Percentiles rank a stretch among this genome's conserved stretches.
Evolutionary conservation across 2,113 vertebrate species (phyloP).

Genomic region (Colius striatus): DNA sequence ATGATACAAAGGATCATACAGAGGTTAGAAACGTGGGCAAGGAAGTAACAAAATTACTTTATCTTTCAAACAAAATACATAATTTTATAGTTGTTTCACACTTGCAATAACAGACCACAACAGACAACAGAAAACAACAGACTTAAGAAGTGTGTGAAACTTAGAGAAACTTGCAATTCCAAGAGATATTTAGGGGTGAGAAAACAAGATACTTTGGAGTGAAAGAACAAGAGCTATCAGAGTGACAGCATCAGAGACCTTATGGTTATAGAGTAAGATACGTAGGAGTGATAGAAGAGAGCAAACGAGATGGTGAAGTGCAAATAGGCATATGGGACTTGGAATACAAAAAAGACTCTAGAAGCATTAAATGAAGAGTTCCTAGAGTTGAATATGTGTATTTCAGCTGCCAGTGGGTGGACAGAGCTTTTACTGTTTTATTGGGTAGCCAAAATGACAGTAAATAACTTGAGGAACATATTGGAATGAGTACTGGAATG

Average conservation of each 20-base stretch:
- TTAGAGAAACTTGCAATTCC: constrained; percentile 13
- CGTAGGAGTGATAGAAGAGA: constrained; percentile 6
- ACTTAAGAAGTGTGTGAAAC: constrained; percentile 25
- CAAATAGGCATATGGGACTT: neutral
- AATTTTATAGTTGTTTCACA: neutral
- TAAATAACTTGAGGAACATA: neutral
- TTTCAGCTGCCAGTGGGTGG: neutral
- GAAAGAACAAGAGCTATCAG: constrained; percentile 15
- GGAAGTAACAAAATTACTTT: neutral
- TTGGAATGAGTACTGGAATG: neutral
- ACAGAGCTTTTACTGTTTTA: neutral
- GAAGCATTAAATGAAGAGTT: neutral
- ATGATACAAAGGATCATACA: neutral
- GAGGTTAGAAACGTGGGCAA: neutral
- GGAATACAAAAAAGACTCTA: neutral
- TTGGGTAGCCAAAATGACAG: neutral
- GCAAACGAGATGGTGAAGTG: neutral
- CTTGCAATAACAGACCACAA: neutral
- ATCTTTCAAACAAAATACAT: neutral
- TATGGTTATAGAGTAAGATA: neutral
- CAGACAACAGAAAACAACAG: constrained; percentile 12
- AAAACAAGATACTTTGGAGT: constrained; percentile 8
- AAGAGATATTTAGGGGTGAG: constrained; percentile 16
- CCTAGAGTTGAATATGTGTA: neutral
- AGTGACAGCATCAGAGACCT: constrained; percentile 15